Evolutionary conservation across 1,140 invertebrate species (phyloP), one percentile per base, ranked within the genome.

Genomic region (Trichonephila clavipes): DNA sequence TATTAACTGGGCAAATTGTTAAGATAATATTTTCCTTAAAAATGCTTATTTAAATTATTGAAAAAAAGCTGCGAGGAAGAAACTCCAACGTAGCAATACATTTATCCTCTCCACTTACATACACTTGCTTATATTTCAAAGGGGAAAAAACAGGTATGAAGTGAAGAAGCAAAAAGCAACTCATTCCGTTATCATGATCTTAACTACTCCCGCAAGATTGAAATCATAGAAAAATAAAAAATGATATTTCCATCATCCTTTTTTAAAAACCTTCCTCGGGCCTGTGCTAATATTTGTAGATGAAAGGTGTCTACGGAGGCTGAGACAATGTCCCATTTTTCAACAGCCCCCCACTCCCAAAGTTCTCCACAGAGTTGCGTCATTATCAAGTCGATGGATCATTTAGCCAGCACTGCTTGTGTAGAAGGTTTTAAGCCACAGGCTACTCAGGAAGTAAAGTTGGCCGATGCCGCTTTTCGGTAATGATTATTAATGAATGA

Each of bases 401-500:
- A 88, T 88, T 92, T 92, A 64, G 81, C 82, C 51, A 58, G 83
- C 83, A 72, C 64, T 66, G 82, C 51, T 87, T 92, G 83, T 59
- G 83, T 59, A 92, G 91, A 92, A 92, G 91, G 83, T 92, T 92
- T 72, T 34, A 69, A 92, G 90, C 92, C 86, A 88, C 85, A 82
- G 92, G 92, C 92, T 83, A 88, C 85, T 83, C 85, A 88, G 87
- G 87, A 93, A 93, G 87, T 93, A 59, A 88, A 77, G 66, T 88
- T 81, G 69, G 86, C 69, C 91, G 83, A 92, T 88, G 86, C 92
- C 58, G 69, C 92, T 93, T 88, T 87, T 83, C 85, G 72, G 85
- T 93, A 93, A 93, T 93, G 92, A 93, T 93, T 93, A 93, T 93
- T 93, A 93, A 93, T 93, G 92, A 93, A 93, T 64, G 58, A 81